Base-by-base conservation (phyloP, 2,113 vertebrate genomes). In the Salvelinus sp. region DNA sequence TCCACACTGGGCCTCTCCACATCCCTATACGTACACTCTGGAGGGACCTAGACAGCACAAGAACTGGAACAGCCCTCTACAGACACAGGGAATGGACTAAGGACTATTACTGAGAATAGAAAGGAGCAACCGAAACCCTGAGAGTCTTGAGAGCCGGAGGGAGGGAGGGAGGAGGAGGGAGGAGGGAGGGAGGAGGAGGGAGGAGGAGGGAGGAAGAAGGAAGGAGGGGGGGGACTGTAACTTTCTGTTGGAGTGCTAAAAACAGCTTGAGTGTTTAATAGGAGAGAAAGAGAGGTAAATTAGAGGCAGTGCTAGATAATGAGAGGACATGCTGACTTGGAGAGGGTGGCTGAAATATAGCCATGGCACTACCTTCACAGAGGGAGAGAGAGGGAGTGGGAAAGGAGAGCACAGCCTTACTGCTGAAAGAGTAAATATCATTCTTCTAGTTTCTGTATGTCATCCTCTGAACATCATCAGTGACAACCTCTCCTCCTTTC, bases 291-390 rank as follows among this genome's bases (percentile, higher is more conserved):
- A 66, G 48, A 77, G 80, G 85, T 83, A 10, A 44, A 44, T 44
- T 44, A 86, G 27, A 79, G 70, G 27, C 73, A 69, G 18, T 71
- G 76, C 76, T 79, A 85, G 68, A 74, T 66, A 65, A 84, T 80
- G 74, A 75, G 71, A 77, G 63, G 38, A 44, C 70, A 83, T 25
- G 79, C 75, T 82, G 48, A 20, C 62, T 78, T 76, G 75, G 81
- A 28, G 74, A 79, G 87, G 83, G 76, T 66, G 79, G 69, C 72
- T 89, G 87, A 80, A 88, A 87, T 81, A 89, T 89, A 70, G 27
- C 47, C 50, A 47, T 30, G 2, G 48, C 14, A 14, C 12, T 54
- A 54, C 48, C 48, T 54, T 4, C 16, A 68, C 14, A 48, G 64
- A 20, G 71, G 18, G 5, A 88, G 78, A 33, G 30, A 27, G 23